phyloP scores from a whole-genome alignment of 2,888 invertebrate species.

The Campoletis raptor region DNA sequence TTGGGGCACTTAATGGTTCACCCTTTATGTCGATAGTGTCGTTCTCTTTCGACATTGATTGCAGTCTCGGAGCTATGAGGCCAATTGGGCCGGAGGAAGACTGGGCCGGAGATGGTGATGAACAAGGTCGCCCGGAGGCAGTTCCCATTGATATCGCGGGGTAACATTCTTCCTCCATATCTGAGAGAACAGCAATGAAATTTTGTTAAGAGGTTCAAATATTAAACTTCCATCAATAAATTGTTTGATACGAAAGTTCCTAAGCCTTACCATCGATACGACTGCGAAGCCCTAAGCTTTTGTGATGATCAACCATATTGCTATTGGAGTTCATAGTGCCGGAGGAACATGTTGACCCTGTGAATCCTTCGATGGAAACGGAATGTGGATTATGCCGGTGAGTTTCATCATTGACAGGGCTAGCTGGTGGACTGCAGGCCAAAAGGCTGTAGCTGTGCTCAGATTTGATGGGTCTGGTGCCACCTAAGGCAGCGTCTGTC shows the following conservation, averaged over 20 bases:
- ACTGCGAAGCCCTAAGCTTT: constrained; percentile 74
- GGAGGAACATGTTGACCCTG: constrained; percentile 70
- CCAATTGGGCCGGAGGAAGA: constrained; percentile 56
- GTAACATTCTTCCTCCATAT: constrained; percentile 96
- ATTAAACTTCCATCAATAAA: background rate
- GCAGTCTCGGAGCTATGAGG: constrained; percentile 51
- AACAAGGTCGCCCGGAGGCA: constrained; percentile 84
- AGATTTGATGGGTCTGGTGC: constrained; percentile 92
- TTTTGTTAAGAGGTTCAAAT: background rate
- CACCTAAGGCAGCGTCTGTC: constrained; percentile 94
- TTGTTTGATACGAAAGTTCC: background rate
- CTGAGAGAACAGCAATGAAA: constrained; percentile 83
- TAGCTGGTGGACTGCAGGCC: constrained; percentile 80
- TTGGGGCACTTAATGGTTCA: constrained; percentile 91
- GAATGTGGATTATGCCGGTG: constrained; percentile 75
- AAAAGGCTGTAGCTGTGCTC: constrained; percentile 95
- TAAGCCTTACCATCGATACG: constrained; percentile 79
- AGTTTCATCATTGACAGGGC: constrained; percentile 77
- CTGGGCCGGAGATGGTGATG: constrained; percentile 69
- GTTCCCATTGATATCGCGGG: constrained; percentile 91
- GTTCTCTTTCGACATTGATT: constrained; percentile 66
- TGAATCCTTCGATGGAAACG: constrained; percentile 64
- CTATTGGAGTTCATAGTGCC: constrained; percentile 68
- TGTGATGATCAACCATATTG: constrained; percentile 74
- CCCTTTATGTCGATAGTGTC: constrained; percentile 88